These are phyloP conservation scores for Muscicapa striata DNA, from an alignment of 2,797 vertebrate genomes.

Conservation along the genomic window DNA sequence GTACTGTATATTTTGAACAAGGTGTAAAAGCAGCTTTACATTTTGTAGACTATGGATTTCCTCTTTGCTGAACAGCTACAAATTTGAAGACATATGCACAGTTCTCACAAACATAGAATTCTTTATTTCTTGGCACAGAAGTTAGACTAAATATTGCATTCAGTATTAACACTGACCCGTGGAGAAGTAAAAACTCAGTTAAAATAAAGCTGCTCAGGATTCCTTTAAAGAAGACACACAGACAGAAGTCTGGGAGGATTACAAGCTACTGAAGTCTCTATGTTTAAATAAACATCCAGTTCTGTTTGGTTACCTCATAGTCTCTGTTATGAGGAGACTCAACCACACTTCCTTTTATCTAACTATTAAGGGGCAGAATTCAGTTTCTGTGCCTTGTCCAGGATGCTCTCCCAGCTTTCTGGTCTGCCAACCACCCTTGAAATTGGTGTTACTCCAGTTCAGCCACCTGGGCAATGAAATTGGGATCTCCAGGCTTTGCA, in stretches of 20 bases:
- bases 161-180: not conserved
- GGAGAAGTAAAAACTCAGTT: not conserved
- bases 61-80: not conserved
- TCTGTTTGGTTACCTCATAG: not conserved
- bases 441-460: not conserved
- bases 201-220: not conserved
- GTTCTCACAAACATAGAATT: not conserved
- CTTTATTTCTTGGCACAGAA: not conserved
- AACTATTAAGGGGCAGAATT: not conserved
- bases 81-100: not conserved
- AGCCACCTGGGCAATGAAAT: not conserved
- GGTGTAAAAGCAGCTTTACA: not conserved
- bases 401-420: not conserved
- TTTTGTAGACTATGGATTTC: not conserved
- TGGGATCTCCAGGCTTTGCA: not conserved
- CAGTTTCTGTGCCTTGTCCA: not conserved
- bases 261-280: not conserved
- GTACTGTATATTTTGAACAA: not conserved
- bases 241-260: not conserved
- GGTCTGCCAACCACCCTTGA: accelerated
- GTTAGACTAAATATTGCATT: not conserved
- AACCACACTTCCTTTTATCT: not conserved
- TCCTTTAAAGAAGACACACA: not conserved
- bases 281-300: not conserved
- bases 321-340: not conserved